Conservation (phyloP, 1,140 invertebrate genomes). For the Nephotettix cincticeps region DNA sequence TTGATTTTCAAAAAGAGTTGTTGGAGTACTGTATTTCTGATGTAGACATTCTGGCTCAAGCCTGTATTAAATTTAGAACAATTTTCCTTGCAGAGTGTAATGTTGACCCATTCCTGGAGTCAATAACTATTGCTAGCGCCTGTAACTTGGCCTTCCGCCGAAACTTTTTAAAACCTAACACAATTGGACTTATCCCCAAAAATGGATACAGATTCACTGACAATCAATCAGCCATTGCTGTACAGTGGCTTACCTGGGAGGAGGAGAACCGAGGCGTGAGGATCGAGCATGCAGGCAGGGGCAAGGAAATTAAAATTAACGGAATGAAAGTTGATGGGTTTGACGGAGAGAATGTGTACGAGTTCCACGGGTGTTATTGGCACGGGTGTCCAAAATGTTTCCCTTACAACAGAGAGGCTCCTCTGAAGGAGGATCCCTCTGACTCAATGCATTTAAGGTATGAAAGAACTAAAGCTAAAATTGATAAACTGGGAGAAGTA, state of each 20-base stretch:
- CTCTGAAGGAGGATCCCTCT: neutral
- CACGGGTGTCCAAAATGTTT: too few species aligned
- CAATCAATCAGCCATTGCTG: slow-evolving; percentile 2
- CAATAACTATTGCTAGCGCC: too few species aligned
- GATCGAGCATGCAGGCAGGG: slow-evolving; percentile 1
- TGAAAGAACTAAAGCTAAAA: neutral
- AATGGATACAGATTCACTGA: neutral
- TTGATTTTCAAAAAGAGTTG: slow-evolving; percentile 21
- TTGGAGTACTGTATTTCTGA: slow-evolving; percentile 28
- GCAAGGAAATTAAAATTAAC: neutral
- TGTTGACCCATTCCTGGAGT: too few species aligned
- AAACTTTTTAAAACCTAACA: too few species aligned
- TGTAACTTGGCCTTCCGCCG: too few species aligned
- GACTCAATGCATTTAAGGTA: neutral
- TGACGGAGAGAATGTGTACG: slow-evolving; percentile 12
- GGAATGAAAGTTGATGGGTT: slow-evolving; percentile 21
- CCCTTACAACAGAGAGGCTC: neutral
- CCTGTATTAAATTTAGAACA: slow-evolving; percentile 24
- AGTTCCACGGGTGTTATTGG: slow-evolving; percentile 29
- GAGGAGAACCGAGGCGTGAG: neutral
- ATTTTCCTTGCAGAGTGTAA: slow-evolving; percentile 2
- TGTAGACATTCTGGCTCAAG: slow-evolving; percentile 32
- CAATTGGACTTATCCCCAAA: slow-evolving; percentile 3
- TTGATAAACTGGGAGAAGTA: neutral
- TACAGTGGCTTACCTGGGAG: slow-evolving; percentile 12